Conservation (phyloP, 2,797 vertebrate species). For the Sparus aurata region DNA sequence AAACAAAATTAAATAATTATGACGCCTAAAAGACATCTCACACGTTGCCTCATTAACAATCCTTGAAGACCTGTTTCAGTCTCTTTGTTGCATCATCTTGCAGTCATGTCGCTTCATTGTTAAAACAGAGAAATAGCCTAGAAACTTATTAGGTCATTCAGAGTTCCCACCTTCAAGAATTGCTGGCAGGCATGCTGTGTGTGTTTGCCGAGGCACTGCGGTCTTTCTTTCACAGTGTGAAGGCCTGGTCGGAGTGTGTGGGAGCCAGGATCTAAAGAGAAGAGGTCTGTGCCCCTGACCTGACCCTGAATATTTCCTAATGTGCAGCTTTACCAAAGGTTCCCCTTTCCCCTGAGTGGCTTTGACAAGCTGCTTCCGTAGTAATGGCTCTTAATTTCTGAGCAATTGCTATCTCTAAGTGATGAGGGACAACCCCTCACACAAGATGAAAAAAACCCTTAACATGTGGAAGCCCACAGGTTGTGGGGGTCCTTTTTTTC, state of each 20-base stretch:
- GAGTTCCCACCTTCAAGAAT: conserved; percentile 70
- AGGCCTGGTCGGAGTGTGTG: conserved; percentile 78
- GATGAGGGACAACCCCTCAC: conserved; percentile 78
- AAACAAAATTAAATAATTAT: conserved; percentile 35
- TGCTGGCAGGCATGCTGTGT: conserved; percentile 80
- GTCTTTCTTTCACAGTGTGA: conserved; percentile 78
- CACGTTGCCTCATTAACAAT: conserved; percentile 38
- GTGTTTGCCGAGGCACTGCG: conserved; percentile 76
- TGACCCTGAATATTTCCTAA: conserved; percentile 86
- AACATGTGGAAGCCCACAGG: conserved; percentile 78
- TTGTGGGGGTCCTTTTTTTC: conserved; percentile 76
- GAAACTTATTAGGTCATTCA: conserved; percentile 72
- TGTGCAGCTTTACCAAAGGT: conserved; percentile 81
- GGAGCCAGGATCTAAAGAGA: conserved; percentile 80
- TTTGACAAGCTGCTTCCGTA: conserved; percentile 87
- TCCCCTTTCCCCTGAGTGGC: conserved; percentile 80
- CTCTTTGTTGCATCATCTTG: conserved; percentile 50
- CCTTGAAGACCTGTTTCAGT: conserved; percentile 32
- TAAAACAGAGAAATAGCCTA: conserved; percentile 53
- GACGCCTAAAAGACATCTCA: conserved; percentile 37
- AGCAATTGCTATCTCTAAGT: conserved; percentile 87
- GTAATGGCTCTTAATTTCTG: conserved; percentile 85
- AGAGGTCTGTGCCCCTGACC: conserved; percentile 79
- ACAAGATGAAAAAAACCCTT: conserved; percentile 70
- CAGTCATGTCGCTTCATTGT: conserved; percentile 51